Evolutionary conservation across 2,888 invertebrate genomes (phyloP), one percentile per base, ranked within the genome.

Genomic region (Lysandra coridon): DNA sequence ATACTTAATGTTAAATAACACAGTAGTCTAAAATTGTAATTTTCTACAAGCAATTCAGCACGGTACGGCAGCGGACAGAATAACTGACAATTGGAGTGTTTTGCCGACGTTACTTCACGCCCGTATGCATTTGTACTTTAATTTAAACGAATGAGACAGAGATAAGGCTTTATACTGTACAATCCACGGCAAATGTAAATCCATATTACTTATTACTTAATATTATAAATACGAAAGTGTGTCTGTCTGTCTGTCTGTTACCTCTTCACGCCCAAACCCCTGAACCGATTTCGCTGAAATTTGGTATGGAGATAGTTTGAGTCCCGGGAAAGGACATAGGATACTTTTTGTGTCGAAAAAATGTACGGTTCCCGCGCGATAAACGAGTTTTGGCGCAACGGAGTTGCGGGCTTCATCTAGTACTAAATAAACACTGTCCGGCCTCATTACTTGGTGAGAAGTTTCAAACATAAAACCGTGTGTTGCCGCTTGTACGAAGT

Each of bases 101-200:
- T 57, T 23, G 53, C 75, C 76, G 53, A 33, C 57, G 57, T 44
- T 57, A 76, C 57, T 76, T 76, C 57, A 57, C 76, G 33, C 76
- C 76, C 74, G 23, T n/a, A 74, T 74, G 74, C 74, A 74, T 74
- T 74, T 53, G 33, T 76, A 76, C 37, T 57, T 76, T 53, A 76
- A 76, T 76, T 30, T 53, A 53, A 76, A 76, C 14, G 76, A 57
- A 33, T 76, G 33, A 76, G 57, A 76, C 33, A 57, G 76, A 69
- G 69, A 69, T 69, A 69, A 69, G 33, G 33, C 17, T 33, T 1
- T 62, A 57, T 57, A 30, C 64, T 10, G 60, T 62, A 62, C 23
- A 62, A 23, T 62, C 23, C 6, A 62, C 23, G 62, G 2, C 64
- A 69, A 30, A 4, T 30, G 37, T 2, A 37, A 2, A 33, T 33